Percentiles rank a stretch among this genome's conserved stretches.
These are phyloP conservation scores for Drosophila kambysellisi DNA, from an alignment of 2,888 invertebrate species.

Conservation along the genomic window DNA sequence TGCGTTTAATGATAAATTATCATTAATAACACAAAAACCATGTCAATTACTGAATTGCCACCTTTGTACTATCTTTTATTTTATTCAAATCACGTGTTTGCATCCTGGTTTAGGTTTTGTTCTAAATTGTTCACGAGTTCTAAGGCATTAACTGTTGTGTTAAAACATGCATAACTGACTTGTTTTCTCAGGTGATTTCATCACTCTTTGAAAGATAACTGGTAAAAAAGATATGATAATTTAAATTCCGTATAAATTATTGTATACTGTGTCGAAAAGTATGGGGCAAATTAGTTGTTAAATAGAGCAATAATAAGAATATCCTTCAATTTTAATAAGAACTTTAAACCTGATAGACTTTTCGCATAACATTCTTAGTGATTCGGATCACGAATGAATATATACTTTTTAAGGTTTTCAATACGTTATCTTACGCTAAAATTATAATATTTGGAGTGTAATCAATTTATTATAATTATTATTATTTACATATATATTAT, in stretches of 20 bases:
- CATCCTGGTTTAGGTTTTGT: not conserved
- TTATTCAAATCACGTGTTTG: not conserved
- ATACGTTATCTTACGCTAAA: not conserved
- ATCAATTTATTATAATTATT: not conserved
- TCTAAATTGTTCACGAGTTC: constrained; percentile 24
- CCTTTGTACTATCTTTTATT: not conserved
- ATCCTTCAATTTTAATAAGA: not conserved
- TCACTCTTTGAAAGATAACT: constrained; percentile 7
- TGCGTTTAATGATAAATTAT: not conserved
- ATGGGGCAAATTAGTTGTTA: not conserved
- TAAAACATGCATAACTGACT: not conserved
- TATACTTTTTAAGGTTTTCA: no score
- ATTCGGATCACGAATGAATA: no score
- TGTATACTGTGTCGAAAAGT: not conserved
- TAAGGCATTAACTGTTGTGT: not conserved
- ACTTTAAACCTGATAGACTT: not conserved
- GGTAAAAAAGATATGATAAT: not conserved
- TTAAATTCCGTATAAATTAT: not conserved
- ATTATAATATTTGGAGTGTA: not conserved
- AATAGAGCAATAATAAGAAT: not conserved
- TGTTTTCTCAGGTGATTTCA: constrained; percentile 13
- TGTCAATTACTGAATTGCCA: no score
- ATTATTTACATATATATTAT: no score
- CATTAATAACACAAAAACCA: no score
- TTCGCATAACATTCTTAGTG: no score